Percentiles rank a stretch among this genome's conserved stretches.
These are phyloP conservation scores for Ailurus styani DNA, from an alignment of 2,113 vertebrate species.

Conservation along the genomic window DNA sequence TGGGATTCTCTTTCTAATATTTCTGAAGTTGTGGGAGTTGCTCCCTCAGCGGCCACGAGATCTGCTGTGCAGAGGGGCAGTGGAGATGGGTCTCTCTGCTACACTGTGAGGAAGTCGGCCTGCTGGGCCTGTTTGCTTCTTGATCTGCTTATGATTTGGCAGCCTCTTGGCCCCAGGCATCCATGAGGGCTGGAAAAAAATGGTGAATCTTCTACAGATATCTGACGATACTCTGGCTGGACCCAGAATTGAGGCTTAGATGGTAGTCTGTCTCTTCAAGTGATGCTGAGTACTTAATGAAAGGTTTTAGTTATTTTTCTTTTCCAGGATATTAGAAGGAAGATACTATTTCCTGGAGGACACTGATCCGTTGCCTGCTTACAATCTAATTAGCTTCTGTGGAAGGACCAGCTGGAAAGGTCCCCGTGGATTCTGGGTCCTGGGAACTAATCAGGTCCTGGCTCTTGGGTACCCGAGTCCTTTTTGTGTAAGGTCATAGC, in stretches of 20 bases:
- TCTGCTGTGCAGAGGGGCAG: not conserved
- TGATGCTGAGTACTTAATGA: not conserved
- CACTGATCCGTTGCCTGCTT: not conserved
- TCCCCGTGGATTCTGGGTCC: not conserved
- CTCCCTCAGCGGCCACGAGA: not conserved
- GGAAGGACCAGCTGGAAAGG: not conserved
- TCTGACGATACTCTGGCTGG: not conserved
- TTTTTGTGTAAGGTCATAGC: not conserved
- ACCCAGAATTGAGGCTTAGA: not conserved
- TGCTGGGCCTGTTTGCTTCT: not conserved
- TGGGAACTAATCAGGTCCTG: not conserved
- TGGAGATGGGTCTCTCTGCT: not conserved
- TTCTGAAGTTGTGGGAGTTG: not conserved
- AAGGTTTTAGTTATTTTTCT: not conserved
- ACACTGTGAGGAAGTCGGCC: rapidly evolving
- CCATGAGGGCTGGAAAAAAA: not conserved
- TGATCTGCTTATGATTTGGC: not conserved
- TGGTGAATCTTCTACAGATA: not conserved
- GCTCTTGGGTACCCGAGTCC: not conserved
- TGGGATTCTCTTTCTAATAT: not conserved
- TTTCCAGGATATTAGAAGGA: not conserved
- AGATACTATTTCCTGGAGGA: not conserved
- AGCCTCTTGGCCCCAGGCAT: not conserved
- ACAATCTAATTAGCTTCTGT: not conserved
- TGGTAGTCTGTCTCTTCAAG: not conserved